Evolutionary conservation across 1,140 invertebrate species (phyloP).

Genomic region (Helicoverpa armigera): DNA sequence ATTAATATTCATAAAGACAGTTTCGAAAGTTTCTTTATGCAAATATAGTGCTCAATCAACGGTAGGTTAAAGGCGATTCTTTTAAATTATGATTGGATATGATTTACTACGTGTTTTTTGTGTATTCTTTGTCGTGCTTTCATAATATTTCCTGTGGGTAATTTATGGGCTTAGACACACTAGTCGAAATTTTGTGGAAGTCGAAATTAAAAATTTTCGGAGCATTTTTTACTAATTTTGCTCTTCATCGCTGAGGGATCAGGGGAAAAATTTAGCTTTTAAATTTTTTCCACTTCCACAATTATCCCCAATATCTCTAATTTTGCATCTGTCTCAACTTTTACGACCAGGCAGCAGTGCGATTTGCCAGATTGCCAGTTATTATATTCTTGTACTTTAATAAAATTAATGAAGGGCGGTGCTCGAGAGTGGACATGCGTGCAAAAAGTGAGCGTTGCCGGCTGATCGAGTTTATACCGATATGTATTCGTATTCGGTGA

Average conservation of each 20-base stretch:
- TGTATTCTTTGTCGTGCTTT: not conserved
- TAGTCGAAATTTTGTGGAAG: not conserved
- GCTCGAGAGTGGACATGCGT: not conserved
- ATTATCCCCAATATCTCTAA: too few species aligned
- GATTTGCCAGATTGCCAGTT: too few species aligned
- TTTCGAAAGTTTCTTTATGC: conserved; percentile 40
- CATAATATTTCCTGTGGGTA: not conserved
- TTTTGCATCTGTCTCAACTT: too few species aligned
- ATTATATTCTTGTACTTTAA: not conserved
- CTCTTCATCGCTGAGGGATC: too few species aligned
- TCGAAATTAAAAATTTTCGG: too few species aligned
- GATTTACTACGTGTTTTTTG: conserved; percentile 1
- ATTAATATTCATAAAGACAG: conserved; percentile 43
- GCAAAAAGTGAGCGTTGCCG: conserved; percentile 31
- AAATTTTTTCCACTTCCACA: too few species aligned
- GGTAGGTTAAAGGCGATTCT: conserved; percentile 20
- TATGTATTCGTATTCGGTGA: conserved; percentile 36
- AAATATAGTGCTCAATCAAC: conserved; percentile 21
- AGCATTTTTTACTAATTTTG: too few species aligned
- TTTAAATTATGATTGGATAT: not conserved
- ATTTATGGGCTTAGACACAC: not conserved
- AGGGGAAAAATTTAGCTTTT: too few species aligned
- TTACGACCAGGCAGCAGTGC: too few species aligned
- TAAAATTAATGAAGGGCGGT: conserved; percentile 28
- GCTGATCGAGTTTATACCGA: conserved; percentile 34